phyloP scores from a whole-genome alignment of 2,797 vertebrate genomes.

The Halcyon smyrnensis region DNA sequence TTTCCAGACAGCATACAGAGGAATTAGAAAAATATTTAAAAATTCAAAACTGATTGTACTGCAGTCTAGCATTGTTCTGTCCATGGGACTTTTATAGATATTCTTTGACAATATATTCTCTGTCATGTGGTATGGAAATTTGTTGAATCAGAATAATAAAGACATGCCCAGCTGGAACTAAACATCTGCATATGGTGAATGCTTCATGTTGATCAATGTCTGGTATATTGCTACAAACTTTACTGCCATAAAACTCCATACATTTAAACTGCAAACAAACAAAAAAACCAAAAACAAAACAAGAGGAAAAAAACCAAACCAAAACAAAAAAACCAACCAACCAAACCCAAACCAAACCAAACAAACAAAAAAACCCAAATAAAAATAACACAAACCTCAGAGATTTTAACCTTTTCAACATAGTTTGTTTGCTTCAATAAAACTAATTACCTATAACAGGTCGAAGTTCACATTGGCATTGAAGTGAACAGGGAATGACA shows the following conservation, averaged over 20 bases:
- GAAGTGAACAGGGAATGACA: neutral
- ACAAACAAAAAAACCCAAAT: neutral
- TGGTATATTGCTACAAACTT: neutral
- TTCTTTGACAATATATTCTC: neutral
- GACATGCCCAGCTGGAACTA: neutral
- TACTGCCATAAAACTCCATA: neutral
- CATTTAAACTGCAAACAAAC: neutral
- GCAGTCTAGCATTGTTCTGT: neutral
- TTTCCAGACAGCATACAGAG: neutral
- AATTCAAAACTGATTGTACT: neutral
- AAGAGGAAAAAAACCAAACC: too few species aligned
- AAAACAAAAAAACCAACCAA: too few species aligned
- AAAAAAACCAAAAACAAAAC: too few species aligned
- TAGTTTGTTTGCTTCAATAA: neutral
- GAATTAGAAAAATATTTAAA: neutral
- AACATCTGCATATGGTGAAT: neutral
- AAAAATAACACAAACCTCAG: accelerated
- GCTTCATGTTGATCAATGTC: neutral
- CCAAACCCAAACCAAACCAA: neutral
- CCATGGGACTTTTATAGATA: neutral
- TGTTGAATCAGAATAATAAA: neutral
- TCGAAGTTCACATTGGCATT: neutral
- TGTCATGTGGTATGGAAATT: neutral
- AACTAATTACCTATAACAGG: neutral
- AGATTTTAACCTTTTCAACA: neutral